Evolutionary conservation across 2,888 invertebrate species (phyloP).

Genomic region (Hirtodrosophila duncani): DNA sequence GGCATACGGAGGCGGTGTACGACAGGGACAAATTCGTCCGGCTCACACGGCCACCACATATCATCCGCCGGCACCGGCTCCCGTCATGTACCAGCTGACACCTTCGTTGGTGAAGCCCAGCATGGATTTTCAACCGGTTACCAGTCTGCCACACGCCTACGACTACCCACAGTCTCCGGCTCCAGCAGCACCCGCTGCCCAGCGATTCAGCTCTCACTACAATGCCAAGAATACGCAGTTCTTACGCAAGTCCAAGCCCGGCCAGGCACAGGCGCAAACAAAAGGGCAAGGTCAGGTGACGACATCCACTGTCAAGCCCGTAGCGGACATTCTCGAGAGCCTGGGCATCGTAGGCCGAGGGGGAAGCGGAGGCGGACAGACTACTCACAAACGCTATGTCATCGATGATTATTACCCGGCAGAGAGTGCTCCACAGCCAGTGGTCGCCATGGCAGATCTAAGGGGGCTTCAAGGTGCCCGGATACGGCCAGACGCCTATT

Average conservation of each 20-base stretch:
- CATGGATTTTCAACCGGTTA: constrained; percentile 57
- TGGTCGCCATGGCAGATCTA: constrained; percentile 70
- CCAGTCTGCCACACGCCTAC: constrained; percentile 30
- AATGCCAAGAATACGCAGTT: constrained; percentile 76
- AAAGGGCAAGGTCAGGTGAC: constrained; percentile 19
- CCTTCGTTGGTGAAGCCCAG: constrained; percentile 39
- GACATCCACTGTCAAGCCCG: constrained; percentile 59
- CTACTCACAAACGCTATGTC: constrained; percentile 60
- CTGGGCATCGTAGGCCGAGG: constrained; percentile 73
- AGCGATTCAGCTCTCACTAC: constrained; percentile 79
- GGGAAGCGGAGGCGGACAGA: not conserved
- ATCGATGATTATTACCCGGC: constrained; percentile 70
- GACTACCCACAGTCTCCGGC: constrained; percentile 17
- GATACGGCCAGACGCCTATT: constrained; percentile 75
- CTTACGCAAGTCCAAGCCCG: constrained; percentile 47
- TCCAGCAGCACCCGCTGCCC: constrained; percentile 13
- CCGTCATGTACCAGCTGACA: constrained; percentile 57
- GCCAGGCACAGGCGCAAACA: constrained; percentile 25
- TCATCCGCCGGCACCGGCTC: constrained; percentile 62
- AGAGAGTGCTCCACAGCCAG: constrained; percentile 71
- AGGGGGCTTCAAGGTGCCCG: constrained; percentile 66
- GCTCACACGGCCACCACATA: constrained; percentile 68
- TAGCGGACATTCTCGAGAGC: constrained; percentile 72
- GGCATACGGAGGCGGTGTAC: constrained; percentile 62
- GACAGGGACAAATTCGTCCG: constrained; percentile 38